Percentiles rank a stretch among this genome's conserved stretches.
These are phyloP conservation scores for Notodonta dromedarius DNA, from an alignment of 2,888 invertebrate species.

Conservation along the genomic window DNA sequence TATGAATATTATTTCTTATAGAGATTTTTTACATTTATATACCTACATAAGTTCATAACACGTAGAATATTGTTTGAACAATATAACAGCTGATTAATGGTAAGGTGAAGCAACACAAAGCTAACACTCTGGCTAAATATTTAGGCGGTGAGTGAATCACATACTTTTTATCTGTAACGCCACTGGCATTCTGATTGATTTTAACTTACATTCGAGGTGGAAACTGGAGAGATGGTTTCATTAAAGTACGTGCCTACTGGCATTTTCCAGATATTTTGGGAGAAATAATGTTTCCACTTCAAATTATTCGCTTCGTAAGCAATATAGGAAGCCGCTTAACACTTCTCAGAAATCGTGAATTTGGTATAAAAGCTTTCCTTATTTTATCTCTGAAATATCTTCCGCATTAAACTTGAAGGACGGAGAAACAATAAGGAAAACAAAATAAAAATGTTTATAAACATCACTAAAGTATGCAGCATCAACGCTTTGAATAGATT, in stretches of 20 bases:
- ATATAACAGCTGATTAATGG: too few species aligned
- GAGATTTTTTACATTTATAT: too few species aligned
- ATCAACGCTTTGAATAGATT: background rate
- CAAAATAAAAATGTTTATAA: background rate
- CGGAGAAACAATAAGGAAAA: background rate
- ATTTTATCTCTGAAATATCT: background rate
- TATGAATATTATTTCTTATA: too few species aligned
- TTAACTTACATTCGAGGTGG: background rate
- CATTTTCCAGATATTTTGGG: background rate
- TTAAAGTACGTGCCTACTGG: too few species aligned
- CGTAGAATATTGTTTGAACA: too few species aligned
- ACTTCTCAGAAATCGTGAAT: background rate
- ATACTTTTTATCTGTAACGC: background rate
- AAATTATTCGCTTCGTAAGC: conserved; percentile 1
- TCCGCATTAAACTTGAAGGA: background rate
- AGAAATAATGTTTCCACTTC: background rate
- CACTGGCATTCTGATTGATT: background rate
- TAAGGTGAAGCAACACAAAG: background rate
- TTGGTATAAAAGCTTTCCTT: background rate
- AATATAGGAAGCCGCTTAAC: background rate
- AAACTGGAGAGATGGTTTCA: too few species aligned
- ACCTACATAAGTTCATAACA: too few species aligned
- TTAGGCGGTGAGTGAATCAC: too few species aligned
- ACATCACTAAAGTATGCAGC: background rate
- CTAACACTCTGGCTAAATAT: background rate